phyloP scores from a whole-genome alignment of 1,140 invertebrate species.

The Rhagoletis zephyria region DNA sequence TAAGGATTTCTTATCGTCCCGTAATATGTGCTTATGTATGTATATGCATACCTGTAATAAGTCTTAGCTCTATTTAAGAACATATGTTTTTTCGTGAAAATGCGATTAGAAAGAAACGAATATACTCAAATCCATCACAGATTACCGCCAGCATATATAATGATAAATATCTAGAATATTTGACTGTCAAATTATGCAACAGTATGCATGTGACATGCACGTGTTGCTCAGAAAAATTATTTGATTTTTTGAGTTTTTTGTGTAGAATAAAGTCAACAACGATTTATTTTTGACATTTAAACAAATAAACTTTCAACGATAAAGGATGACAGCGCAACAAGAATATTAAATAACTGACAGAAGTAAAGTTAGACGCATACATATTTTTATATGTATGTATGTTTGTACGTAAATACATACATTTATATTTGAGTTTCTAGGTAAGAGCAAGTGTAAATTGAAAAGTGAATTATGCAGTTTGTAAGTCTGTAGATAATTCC shows the following conservation, averaged over 20 bases:
- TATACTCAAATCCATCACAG: not conserved
- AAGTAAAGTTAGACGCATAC: too few species aligned
- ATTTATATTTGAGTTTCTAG: not conserved
- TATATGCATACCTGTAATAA: not conserved
- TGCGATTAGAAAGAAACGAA: not conserved
- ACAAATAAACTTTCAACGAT: slow-evolving; percentile 30
- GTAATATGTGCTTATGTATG: not conserved
- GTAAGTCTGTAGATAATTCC: too few species aligned
- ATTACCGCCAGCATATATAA: not conserved
- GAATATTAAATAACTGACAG: slow-evolving; percentile 1
- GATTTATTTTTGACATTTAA: slow-evolving; percentile 29
- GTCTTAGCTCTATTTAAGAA: not conserved
- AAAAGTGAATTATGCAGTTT: too few species aligned
- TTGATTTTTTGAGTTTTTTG: not conserved
- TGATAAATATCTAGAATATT: slow-evolving; percentile 3
- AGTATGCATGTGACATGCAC: not conserved
- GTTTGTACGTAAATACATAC: not conserved
- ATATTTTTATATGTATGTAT: not conserved
- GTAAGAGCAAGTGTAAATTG: too few species aligned
- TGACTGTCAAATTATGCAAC: not conserved
- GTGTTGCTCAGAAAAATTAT: not conserved
- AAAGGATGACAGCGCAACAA: not conserved
- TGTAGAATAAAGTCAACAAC: slow-evolving; percentile 2
- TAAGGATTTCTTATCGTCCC: too few species aligned
- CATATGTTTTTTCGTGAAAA: not conserved